Base-by-base conservation (phyloP, 1,140 invertebrate species). In the Calliphora vicina region DNA sequence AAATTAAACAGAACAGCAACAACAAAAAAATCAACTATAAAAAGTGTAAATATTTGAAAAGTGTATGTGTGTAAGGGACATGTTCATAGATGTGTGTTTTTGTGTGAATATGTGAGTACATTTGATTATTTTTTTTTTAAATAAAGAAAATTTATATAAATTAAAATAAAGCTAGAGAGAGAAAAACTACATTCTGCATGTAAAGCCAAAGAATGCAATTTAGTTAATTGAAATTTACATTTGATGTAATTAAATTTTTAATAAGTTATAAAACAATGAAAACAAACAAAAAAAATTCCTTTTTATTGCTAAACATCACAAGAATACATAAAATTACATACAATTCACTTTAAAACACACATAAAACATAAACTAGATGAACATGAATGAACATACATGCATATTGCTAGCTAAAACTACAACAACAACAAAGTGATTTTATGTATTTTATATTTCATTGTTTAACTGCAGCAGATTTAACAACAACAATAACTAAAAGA, bases 1-100 rank as follows among this genome's bases (percentile, higher is more conserved):
- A 76, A 76, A 76, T 76, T 26, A 74, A 74, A 73, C 13, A 73
- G n/a, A n/a, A 74, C 17, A 82, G 72, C 50, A 17, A 81, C 25
- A 57, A 57, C 80, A 61, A 17, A 25, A 61, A 81, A 6, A 81
- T 17, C 35, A 72, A n/a, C n/a, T n/a, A n/a, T n/a, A 35, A 76
- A 42, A 12, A 42, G 20, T 76, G 73, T n/a, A 76, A 29, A 76
- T 35, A 35, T 67, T 67, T 67, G n/a, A n/a, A 57, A 67, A 23
- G 61, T 67, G 20, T 67, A 15, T 57, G 15, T 57, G 50, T 57
- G 17, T 35, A n/a, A n/a, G n/a, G n/a, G n/a, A n/a, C n/a, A n/a
- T n/a, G n/a, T n/a, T n/a, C n/a, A n/a, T n/a, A n/a, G n/a, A n/a
- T n/a, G n/a, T n/a, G n/a, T n/a, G n/a, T n/a, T n/a, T n/a, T n/a